These are phyloP conservation scores for Arion vulgaris DNA, from an alignment of 1,140 invertebrate species.

Conservation along the genomic window DNA sequence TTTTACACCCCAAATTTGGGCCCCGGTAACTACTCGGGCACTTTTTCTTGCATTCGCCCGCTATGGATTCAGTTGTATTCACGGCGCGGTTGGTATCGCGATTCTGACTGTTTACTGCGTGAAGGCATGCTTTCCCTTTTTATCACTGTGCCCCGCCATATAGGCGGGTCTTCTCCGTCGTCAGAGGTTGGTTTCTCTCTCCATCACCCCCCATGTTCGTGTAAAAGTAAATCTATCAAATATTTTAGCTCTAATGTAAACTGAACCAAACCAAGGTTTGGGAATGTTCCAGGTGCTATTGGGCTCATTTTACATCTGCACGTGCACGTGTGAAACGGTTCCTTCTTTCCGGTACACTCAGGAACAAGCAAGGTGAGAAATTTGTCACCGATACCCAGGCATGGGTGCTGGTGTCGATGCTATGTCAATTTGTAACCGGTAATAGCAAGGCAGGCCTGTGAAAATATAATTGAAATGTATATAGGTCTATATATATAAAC, in stretches of 20 bases:
- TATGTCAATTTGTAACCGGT: not conserved
- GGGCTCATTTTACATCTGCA: not conserved
- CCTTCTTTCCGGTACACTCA: not conserved
- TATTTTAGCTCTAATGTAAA: not conserved
- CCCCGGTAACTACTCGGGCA: too few species aligned
- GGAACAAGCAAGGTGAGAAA: not conserved
- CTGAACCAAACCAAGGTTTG: not conserved
- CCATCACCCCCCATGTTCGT: too few species aligned
- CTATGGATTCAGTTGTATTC: too few species aligned
- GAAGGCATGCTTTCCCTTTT: too few species aligned
- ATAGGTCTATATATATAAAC: not conserved
- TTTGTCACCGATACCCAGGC: not conserved
- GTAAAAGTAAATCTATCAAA: not conserved
- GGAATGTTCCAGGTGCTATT: not conserved
- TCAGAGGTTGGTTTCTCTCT: too few species aligned
- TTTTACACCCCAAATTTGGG: too few species aligned
- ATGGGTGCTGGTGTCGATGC: not conserved
- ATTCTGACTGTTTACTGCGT: too few species aligned
- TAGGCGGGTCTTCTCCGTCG: too few species aligned
- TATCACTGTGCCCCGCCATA: too few species aligned
- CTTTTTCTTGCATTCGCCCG: too few species aligned
- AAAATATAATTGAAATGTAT: not conserved
- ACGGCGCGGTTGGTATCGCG: too few species aligned
- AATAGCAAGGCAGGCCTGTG: not conserved
- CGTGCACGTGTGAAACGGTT: conserved; percentile 6